Conservation (phyloP, 2,797 vertebrate species). For the Cryptoblepharus egeriae region DNA sequence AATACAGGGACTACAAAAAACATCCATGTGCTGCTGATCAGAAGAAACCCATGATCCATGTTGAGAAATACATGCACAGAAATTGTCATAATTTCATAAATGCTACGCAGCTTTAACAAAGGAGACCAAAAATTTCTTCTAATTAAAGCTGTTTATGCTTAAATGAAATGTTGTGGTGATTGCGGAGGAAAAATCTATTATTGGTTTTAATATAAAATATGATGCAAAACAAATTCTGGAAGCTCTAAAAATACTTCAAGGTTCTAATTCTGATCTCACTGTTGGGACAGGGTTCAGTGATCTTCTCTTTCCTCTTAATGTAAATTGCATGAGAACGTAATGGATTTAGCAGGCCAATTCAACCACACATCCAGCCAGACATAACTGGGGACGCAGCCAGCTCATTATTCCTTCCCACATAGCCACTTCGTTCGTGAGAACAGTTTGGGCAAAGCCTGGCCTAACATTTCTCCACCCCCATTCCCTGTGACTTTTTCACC, state of each 20-base stretch:
- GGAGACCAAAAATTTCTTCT: slow-evolving; percentile 19
- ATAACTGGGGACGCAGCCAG: slow-evolving; percentile 52
- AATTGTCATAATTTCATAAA: neutral
- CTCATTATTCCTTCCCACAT: slow-evolving; percentile 38
- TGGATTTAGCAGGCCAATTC: slow-evolving; percentile 48
- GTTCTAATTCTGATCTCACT: slow-evolving; percentile 49
- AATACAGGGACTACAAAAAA: slow-evolving; percentile 30
- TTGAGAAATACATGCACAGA: slow-evolving; percentile 45
- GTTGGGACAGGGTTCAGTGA: slow-evolving; percentile 58
- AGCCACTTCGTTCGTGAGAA: slow-evolving; percentile 52
- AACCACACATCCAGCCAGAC: slow-evolving; percentile 31
- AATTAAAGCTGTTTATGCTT: slow-evolving; percentile 61
- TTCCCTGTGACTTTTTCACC: slow-evolving; percentile 30
- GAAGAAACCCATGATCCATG: slow-evolving; percentile 47
- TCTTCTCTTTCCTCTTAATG: slow-evolving; percentile 53
- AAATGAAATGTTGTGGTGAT: slow-evolving; percentile 54
- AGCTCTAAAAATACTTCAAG: slow-evolving; percentile 38
- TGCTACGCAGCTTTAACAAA: neutral
- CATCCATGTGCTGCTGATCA: slow-evolving; percentile 5
- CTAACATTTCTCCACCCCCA: neutral
- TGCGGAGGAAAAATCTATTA: slow-evolving; percentile 47
- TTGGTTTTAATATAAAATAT: slow-evolving; percentile 66
- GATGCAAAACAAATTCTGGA: slow-evolving; percentile 55
- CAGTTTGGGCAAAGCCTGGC: slow-evolving; percentile 34
- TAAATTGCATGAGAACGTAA: slow-evolving; percentile 59